Evolutionary conservation across 2,113 vertebrate species (phyloP), one percentile per base, ranked within the genome.

Genomic region (Actenoides lindsayi): DNA sequence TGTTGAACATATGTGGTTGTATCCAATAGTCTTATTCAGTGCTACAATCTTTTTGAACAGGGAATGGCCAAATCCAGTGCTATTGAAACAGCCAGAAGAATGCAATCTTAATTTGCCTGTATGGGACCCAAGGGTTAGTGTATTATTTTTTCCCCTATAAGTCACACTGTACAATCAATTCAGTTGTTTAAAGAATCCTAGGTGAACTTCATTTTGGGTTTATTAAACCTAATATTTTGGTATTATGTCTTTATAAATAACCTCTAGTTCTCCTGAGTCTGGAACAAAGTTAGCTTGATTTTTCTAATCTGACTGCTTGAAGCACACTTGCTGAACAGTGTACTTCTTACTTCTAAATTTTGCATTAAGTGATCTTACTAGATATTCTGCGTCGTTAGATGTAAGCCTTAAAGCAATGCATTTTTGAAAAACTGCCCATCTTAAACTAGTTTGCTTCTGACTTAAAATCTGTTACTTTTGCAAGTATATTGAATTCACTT

Each of bases 31-130:
- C 98, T 98, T 98, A 98, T 98, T 97, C 97, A 97, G 98, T 98
- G 96, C 98, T 98, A 98, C 98, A 98, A 97, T 98, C 97, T 98
- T 98, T 98, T 97, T 97, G 97, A 98, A 97, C 97, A 99, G 99
- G 99, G 98, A 98, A 98, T 99, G 99, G 99, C 98, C 99, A 93
- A 98, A 99, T 98, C 99, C 99, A 96, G 98, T 99, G 94, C 98
- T 98, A 95, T 97, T 99, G 97, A 99, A 99, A 98, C 98, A 98
- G 79, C 98, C 98, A 85, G 98, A 99, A 98, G 98, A 99, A 97
- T 98, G 98, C 97, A 98, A 99, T 98, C 98, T 99, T 97, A 98
- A 98, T 98, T 98, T 99, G 94, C 99, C 98, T 96, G 98, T 99
- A 67, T 99, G 99, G 99, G 99, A 99, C 97, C 98, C 99, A 96